Evolutionary conservation across 2,797 vertebrate genomes (phyloP).

Genomic region (Coracias cyanogaster): DNA sequence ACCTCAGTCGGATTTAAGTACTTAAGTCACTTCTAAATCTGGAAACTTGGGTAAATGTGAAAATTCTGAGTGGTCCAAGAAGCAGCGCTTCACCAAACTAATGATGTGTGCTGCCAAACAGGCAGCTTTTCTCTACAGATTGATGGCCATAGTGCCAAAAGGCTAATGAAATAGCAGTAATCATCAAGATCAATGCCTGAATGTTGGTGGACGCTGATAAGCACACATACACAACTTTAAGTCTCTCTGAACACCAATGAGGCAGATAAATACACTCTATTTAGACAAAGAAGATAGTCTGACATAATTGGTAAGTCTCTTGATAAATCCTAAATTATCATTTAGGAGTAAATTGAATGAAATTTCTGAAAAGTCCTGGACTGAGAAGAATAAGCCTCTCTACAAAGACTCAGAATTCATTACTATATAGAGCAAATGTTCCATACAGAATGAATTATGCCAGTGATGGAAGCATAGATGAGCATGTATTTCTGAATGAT

Average conservation of each 20-base stretch:
- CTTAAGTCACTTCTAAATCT: neutral
- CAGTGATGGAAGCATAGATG: neutral
- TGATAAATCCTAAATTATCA: neutral
- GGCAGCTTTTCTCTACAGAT: neutral
- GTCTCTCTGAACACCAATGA: neutral
- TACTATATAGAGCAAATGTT: neutral
- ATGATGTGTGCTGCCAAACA: neutral
- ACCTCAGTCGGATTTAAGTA: neutral
- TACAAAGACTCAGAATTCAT: neutral
- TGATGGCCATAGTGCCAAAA: neutral
- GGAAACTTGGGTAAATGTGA: neutral
- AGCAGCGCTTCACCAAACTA: neutral
- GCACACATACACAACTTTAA: neutral
- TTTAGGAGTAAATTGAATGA: neutral
- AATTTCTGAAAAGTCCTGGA: neutral
- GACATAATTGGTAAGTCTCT: neutral
- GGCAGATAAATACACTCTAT: neutral
- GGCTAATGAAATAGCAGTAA: neutral
- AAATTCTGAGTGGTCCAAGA: neutral
- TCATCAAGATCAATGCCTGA: neutral
- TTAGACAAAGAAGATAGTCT: neutral
- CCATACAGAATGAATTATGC: neutral
- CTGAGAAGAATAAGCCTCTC: neutral
- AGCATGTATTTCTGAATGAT: neutral
- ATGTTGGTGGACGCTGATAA: accelerated